These are phyloP conservation scores for Misgurnus anguillicaudatus DNA, from an alignment of 2,113 vertebrate genomes.

Conservation along the genomic window DNA sequence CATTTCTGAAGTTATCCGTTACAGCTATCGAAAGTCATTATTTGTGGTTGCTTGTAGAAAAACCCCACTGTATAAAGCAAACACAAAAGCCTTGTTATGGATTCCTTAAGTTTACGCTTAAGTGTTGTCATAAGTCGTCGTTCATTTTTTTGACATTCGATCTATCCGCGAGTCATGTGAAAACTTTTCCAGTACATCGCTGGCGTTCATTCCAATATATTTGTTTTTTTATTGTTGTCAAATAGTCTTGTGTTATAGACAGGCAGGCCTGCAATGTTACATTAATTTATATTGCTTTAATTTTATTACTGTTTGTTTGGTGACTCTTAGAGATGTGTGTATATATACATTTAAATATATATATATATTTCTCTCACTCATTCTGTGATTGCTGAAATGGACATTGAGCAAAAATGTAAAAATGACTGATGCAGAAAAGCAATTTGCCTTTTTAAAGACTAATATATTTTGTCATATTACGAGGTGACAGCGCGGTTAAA, in stretches of 20 bases:
- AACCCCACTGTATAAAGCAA: conserved; percentile 32
- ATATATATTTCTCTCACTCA: conserved; percentile 15
- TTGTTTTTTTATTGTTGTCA: conserved; percentile 48
- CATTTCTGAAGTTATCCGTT: too few relatives aligned
- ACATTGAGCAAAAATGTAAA: conserved; percentile 70
- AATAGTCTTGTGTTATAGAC: conserved; percentile 63
- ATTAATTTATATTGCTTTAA: conserved; percentile 71
- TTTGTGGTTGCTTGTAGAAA: conserved; percentile 25
- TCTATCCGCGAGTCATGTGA: conserved; percentile 19
- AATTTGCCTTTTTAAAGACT: conserved; percentile 59
- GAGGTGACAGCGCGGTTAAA: conserved; percentile 34
- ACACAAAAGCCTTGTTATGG: conserved; percentile 12
- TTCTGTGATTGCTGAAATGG: conserved; percentile 58
- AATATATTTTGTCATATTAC: conserved; percentile 54
- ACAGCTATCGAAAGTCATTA: not conserved
- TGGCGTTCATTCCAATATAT: conserved; percentile 63
- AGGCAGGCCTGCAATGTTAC: conserved; percentile 77
- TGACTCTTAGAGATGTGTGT: conserved; percentile 24
- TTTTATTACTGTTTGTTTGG: conserved; percentile 33
- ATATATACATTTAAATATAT: conserved; percentile 39
- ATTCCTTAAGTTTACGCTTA: conserved; percentile 9
- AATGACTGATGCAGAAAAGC: conserved; percentile 63
- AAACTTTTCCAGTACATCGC: conserved; percentile 2
- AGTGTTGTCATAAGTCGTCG: conserved; percentile 17
- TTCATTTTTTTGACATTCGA: conserved; percentile 2